Base-by-base conservation (phyloP, 2,888 invertebrate genomes). In the Bedellia somnulentella region DNA sequence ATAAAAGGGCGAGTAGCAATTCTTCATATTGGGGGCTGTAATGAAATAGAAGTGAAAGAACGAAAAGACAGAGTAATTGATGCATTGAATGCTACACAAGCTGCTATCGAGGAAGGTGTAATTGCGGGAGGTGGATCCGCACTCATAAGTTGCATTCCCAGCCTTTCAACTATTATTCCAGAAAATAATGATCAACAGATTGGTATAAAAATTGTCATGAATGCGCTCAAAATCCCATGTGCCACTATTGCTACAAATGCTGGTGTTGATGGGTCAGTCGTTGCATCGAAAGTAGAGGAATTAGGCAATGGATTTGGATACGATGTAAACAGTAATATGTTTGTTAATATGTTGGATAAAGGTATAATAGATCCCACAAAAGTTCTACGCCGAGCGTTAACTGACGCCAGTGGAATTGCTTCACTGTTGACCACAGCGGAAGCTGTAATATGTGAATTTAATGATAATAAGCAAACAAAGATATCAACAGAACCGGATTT, bases 351-450 rank as follows among this genome's bases (percentile, higher is more conserved):
- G 83, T 86, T 94, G 41, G 88, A 91, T 47, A 85, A 81, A 49
- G 95, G 95, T 32, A 96, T 96, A 49, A 91, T 97, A 46, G 96
- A 96, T 68, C 95, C 96, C 9, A 94, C 95, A 16, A 96, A 98
- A 81, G 61, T 73, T 5, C 62, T 73, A 2, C 50, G 53, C 51
- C 54, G 59, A 43, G 71, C 73, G 11, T 37, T 73, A 28, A 61
- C 46, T 25, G 67, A 70, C 44, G 73, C 71, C 6, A 61, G 71
- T 43, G 59, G 71, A 24, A 59, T 73, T 12, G 71, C 73, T 29
- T 73, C 73, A n/a, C 42, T 73, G 30, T 44, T 73, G 25, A 70
- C 71, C 25, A 96, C 96, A 15, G 95, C 95, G 10, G 99, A 99
- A 78, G 89, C 91, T 29, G 98, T 99, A 14, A 89, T 99, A 37